Evolutionary conservation across 1,140 invertebrate species (phyloP).

Genomic region (Nebria ingens): DNA sequence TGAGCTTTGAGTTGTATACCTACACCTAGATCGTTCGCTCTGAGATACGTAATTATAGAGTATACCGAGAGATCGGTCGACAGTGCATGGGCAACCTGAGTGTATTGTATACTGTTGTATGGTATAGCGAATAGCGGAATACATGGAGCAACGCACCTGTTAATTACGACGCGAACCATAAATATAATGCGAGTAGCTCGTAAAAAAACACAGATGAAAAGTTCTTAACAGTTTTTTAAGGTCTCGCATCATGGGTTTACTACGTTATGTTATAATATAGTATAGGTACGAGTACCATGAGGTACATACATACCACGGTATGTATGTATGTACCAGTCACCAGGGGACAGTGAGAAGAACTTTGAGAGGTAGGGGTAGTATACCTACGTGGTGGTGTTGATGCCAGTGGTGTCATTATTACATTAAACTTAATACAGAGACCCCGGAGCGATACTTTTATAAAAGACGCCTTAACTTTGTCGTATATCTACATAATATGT

Average conservation of each 20-base stretch:
- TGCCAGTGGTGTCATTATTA: constrained; percentile 3
- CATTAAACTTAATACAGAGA: background rate
- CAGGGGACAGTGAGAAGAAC: too few relatives aligned
- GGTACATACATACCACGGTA: too few relatives aligned
- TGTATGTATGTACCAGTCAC: too few relatives aligned
- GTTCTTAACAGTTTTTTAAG: constrained; percentile 9
- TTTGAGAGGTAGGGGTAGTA: background rate
- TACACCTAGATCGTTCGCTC: background rate
- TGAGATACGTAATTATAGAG: background rate
- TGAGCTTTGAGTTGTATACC: background rate
- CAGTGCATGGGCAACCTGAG: too few relatives aligned
- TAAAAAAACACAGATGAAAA: constrained; percentile 8
- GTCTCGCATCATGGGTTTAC: constrained; percentile 4
- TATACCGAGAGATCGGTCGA: too few relatives aligned
- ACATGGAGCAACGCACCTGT: constrained; percentile 7
- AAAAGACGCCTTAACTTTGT: constrained; percentile 6
- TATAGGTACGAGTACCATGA: background rate
- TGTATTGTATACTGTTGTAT: too few relatives aligned
- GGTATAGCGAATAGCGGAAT: constrained; percentile 1
- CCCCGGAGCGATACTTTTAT: background rate
- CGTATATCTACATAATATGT: constrained; percentile 8
- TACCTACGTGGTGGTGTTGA: background rate
- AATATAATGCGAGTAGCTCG: constrained; percentile 7
- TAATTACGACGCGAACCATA: constrained; percentile 6
- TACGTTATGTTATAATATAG: background rate